Conservation (phyloP, 2,888 invertebrate species). For the Drosophila colorata region DNA sequence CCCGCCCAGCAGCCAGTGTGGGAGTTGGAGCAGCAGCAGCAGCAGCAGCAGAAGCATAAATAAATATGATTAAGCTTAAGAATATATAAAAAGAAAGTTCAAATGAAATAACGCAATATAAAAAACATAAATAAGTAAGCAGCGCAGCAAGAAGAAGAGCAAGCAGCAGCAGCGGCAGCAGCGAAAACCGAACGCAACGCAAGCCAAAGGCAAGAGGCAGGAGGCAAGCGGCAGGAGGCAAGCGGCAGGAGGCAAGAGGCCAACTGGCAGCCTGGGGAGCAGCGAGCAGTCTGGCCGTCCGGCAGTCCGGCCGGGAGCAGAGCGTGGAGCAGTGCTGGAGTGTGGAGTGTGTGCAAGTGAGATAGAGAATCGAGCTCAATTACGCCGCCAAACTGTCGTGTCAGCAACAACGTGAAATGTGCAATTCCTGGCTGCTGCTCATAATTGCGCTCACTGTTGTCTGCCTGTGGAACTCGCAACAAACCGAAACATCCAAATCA, state of each 20-base stretch:
- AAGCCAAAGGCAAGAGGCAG: slow-evolving; percentile 28
- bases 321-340: slow-evolving; percentile 1
- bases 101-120: slow-evolving; percentile 79
- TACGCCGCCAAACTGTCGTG: slow-evolving; percentile 79
- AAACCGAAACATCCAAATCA: slow-evolving; percentile 86
- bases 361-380: slow-evolving; percentile 74
- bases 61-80: slow-evolving; percentile 79
- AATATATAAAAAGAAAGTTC: slow-evolving; percentile 76
- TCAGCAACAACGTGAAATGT: slow-evolving; percentile 85
- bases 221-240: slow-evolving; percentile 38
- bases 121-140: slow-evolving; percentile 73
- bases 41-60: slow-evolving; percentile 64
- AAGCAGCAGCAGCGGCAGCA: slow-evolving; percentile 5
- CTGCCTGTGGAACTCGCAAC: slow-evolving; percentile 85
- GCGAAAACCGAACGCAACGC: background rate
- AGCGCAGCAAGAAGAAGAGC: slow-evolving; percentile 19
- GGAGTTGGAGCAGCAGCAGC: slow-evolving; percentile 29
- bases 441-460: slow-evolving; percentile 85
- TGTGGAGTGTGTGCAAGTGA: slow-evolving; percentile 8
- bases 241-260: slow-evolving; percentile 46
- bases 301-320: slow-evolving; percentile 17
- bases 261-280: slow-evolving; percentile 49
- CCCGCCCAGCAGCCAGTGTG: slow-evolving; percentile 13
- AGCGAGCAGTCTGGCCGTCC: slow-evolving; percentile 30
- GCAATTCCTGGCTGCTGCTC: slow-evolving; percentile 85